Conservation (phyloP, 2,113 vertebrate genomes). For the Poeciliopsis turrubarensis region DNA sequence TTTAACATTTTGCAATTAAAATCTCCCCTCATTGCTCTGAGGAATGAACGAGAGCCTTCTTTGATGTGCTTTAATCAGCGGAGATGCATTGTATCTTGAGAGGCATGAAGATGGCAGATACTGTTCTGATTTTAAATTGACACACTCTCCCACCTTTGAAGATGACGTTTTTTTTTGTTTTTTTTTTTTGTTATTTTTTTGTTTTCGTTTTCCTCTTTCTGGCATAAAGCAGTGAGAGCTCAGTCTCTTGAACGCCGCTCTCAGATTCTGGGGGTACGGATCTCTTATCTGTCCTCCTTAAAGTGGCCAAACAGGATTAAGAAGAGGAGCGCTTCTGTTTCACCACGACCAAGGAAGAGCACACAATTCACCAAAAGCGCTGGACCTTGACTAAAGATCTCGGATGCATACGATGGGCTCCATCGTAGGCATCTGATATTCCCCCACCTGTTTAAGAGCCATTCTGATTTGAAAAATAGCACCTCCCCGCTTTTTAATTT, state of each 20-base stretch:
- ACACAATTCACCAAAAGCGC: slow-evolving; percentile 64
- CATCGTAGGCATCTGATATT: slow-evolving; percentile 57
- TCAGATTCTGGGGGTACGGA: slow-evolving; percentile 74
- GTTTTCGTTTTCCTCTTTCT: slow-evolving; percentile 30
- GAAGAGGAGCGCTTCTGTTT: slow-evolving; percentile 73
- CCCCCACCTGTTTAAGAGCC: slow-evolving; percentile 68
- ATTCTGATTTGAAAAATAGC: slow-evolving; percentile 46
- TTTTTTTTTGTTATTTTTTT: no score
- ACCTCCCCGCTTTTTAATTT: no score
- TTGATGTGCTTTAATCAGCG: slow-evolving; percentile 93
- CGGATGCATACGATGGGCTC: slow-evolving; percentile 57
- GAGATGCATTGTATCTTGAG: slow-evolving; percentile 93
- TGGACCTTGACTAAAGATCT: slow-evolving; percentile 74
- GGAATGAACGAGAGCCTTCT: slow-evolving; percentile 87
- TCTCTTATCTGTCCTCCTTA: slow-evolving; percentile 75
- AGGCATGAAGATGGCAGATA: slow-evolving; percentile 89
- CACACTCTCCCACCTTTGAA: slow-evolving; percentile 84
- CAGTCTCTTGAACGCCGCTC: slow-evolving; percentile 75
- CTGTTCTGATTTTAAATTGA: slow-evolving; percentile 87
- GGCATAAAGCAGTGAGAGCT: slow-evolving; percentile 74
- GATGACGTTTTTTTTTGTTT: slow-evolving; percentile 54
- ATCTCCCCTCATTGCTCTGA: slow-evolving; percentile 91
- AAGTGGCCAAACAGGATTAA: slow-evolving; percentile 84
- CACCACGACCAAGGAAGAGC: slow-evolving; percentile 71
- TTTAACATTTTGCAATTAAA: slow-evolving; percentile 98